Evolutionary conservation across 2,113 vertebrate genomes (phyloP), one percentile per base, ranked within the genome.

Genomic region (Tragelaphus strepsiceros): DNA sequence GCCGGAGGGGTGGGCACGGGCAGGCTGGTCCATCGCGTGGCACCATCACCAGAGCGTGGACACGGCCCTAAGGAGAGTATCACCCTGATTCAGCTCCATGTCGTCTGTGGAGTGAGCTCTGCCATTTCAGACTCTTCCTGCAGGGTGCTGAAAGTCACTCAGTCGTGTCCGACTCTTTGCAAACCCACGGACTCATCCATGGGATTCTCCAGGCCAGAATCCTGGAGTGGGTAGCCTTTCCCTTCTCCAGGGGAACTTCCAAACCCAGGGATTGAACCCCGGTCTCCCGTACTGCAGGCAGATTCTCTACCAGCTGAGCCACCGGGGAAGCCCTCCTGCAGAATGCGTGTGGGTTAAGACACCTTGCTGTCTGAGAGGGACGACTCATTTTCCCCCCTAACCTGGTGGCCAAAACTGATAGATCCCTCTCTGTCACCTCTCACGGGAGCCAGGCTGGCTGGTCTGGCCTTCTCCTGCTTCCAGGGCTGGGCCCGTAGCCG

Each of bases 401-500:
- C 1, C 2, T 1, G 1, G 26, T 54, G 21, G 21, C 10, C 15
- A 1, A 3, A 6, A 7, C 10, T 1, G 35, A 17, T 2, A 0
- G 13, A 0, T 22, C 51, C 53, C 59, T 1, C 2, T 2, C 0
- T 1, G 0, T 10, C 9, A 2, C 24, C n/a, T 3, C 12, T 26
- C 51, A 4, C 0, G 0, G 12, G 43, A 53, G 53, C 53, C 12
- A 26, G n/a, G 16, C 35, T 2, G 17, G 16, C 30, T 2, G 26
- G 0, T 13, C 58, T 7, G 3, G 6, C 4, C 15, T 8, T 1
- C 2, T 6, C 8, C 9, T 1, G 15, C 2, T 0, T 3, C 61
- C 35, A 0, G 49, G 1, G 11, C 19, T 2, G 10, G 46, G 35
- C 1, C 58, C 5, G 0, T 0, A 3, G 58, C 8, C 0, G 0